Percentiles rank a stretch among this genome's conserved stretches.
Evolutionary conservation across 1,140 invertebrate genomes (phyloP).

Genomic region (Aphelinus certus): DNA sequence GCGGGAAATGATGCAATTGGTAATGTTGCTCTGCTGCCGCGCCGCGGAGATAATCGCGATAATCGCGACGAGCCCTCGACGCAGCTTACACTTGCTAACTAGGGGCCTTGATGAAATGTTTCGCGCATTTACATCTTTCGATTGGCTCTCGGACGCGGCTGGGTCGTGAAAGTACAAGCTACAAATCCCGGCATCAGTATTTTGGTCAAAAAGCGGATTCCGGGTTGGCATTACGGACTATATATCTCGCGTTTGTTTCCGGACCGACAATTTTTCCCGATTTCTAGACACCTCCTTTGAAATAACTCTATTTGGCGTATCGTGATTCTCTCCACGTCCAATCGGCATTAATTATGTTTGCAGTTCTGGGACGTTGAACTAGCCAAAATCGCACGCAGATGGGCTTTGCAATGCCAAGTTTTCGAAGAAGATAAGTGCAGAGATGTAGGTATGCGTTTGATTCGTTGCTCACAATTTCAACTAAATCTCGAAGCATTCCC

Average conservation of each 20-base stretch:
- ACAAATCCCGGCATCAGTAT: too few species aligned
- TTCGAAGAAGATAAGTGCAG: constrained; percentile 68
- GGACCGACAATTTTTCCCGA: too few species aligned
- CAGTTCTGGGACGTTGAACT: constrained; percentile 70
- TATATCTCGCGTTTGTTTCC: too few species aligned
- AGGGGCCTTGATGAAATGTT: background rate
- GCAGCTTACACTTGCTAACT: background rate
- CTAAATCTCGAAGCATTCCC: background rate
- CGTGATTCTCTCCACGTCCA: too few species aligned
- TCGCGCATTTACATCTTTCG: background rate
- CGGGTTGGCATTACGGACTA: too few species aligned
- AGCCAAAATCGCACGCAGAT: constrained; percentile 69
- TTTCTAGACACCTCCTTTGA: background rate
- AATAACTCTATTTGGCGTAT: background rate
- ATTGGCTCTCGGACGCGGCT: background rate
- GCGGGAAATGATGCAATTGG: constrained; percentile 67
- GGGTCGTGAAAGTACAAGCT: background rate
- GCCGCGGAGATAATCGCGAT: constrained; percentile 4
- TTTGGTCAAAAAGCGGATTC: too few species aligned
- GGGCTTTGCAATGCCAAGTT: constrained; percentile 71
- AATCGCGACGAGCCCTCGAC: background rate
- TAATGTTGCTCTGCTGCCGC: constrained; percentile 47
- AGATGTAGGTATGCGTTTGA: constrained; percentile 63
- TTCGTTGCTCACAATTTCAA: constrained; percentile 12
- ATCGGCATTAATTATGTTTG: constrained; percentile 6